These are phyloP conservation scores for Epizoanthus fatuus DNA, from an alignment of 92 coral and sea anemone genomes.

Conservation along the genomic window DNA sequence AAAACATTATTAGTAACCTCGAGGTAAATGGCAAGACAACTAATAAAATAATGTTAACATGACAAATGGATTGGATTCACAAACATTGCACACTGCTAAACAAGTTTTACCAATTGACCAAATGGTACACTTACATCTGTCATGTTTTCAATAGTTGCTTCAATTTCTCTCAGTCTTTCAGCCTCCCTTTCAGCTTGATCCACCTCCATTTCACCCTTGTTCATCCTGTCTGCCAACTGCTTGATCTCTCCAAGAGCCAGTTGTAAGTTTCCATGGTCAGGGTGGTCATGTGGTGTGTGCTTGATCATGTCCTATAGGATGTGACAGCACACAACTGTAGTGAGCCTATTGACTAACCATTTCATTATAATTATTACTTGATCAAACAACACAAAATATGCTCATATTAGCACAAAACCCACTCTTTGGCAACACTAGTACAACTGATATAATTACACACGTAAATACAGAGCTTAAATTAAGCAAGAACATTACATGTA, in stretches of 20 bases:
- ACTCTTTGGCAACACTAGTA: no score
- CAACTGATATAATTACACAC: no score
- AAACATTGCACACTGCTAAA: background rate
- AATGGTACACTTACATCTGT: slow-evolving; percentile 75
- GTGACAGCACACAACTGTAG: slow-evolving; percentile 10
- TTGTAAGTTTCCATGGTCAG: slow-evolving; percentile 94
- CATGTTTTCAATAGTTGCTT: slow-evolving; percentile 97
- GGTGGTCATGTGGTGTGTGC: slow-evolving; percentile 96
- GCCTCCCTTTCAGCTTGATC: slow-evolving; percentile 99
- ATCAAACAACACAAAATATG: no score
- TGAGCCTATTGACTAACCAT: background rate
- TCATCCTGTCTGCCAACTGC: slow-evolving; percentile 98
- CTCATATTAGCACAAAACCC: no score
- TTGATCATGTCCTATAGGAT: slow-evolving; percentile 92
- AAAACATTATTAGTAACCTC: no score
- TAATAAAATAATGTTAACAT: background rate
- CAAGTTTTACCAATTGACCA: background rate
- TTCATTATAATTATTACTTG: no score
- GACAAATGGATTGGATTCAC: background rate
- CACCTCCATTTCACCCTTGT: slow-evolving; percentile 93
- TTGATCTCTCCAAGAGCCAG: slow-evolving; percentile 96
- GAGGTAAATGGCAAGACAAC: no score
- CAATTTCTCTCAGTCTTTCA: slow-evolving; percentile 93
- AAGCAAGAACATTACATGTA: no score
- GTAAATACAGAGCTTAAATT: no score